Evolutionary conservation across 1,140 invertebrate genomes (phyloP), one percentile per base, ranked within the genome.

Genomic region (Trachelipus rathkii): DNA sequence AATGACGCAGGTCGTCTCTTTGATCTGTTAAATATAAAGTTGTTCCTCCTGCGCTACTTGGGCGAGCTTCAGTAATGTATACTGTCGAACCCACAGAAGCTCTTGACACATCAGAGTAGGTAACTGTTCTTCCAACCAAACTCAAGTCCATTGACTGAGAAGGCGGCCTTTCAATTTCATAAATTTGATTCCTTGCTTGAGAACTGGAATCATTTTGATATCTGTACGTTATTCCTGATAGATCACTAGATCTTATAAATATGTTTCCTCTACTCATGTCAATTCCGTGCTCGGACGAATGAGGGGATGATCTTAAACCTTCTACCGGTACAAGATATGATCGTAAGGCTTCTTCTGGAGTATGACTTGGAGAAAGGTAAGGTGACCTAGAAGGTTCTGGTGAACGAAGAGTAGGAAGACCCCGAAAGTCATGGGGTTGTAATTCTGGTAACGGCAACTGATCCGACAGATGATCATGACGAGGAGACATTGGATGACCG

Each of bases 91-190:
- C 50, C 11, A 60, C 50, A 60, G 50, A 60, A 60, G 50, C 11
- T 53, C 71, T 66, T 8, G 77, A 74, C 33, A 75, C 77, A 73
- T 74, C 75, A 13, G 77, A 75, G 72, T 76, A 78, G 13, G 77
- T 78, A 15, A 78, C 60, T 15, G 77, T 78, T 33, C 81, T 80
- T 11, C 78, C 78, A 21, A 70, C 72, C 60, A 82, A 53, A 66
- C 81, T 81, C 19, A 82, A 72, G 66, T 82, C 82, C 43, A 82
- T 68, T 50, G 80, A 78, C 71, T 86, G 75, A 1, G 77, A 71
- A 8, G 82, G 82, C 2, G 83, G 79, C n/a, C 83, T 82, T 44
- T 82, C 81, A n/a, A 81, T 73, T 33, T 82, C 81, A 73, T 80
- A 82, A n/a, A 81, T 69, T 21, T 78, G 77, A 11, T 74, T 53